A percentile compares a stretch with the other conserved stretches of the same genome.
Conservation (phyloP, 2,797 vertebrate genomes). For the Limnodromus scolopaceus region DNA sequence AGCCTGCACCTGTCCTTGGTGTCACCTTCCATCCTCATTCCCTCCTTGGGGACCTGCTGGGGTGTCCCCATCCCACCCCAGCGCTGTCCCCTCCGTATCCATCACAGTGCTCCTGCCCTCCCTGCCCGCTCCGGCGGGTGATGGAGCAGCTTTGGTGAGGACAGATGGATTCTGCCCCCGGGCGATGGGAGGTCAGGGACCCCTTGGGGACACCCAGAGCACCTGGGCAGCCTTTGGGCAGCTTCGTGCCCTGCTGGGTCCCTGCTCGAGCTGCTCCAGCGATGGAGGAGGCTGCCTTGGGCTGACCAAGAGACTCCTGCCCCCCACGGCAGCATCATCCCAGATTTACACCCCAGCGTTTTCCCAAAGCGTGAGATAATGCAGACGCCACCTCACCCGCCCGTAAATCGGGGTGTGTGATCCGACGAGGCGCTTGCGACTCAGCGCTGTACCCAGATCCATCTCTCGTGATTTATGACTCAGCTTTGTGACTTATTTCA, state of each 20-base stretch:
- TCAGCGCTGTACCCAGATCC: not conserved
- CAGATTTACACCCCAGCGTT: not conserved
- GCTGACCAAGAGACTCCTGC: not conserved
- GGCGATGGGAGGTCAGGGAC: accelerated
- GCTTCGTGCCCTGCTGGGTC: accelerated
- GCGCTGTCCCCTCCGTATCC: not conserved
- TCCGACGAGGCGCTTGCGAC: not conserved
- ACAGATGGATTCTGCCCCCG: accelerated
- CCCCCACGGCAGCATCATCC: accelerated
- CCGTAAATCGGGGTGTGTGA: not conserved
- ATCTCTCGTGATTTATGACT: conserved; percentile 41
- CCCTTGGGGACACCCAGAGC: not conserved
- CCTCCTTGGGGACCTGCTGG: not conserved
- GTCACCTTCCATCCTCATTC: not conserved
- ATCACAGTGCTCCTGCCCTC: accelerated
- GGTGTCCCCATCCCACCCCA: not conserved
- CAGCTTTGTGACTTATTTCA: conserved; percentile 36
- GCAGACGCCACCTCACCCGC: not conserved
- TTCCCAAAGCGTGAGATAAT: not conserved
- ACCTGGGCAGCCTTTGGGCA: not conserved
- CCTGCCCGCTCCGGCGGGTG: not conserved
- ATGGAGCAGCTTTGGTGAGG: accelerated
- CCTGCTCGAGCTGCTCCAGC: not conserved
- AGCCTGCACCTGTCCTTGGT: not conserved
- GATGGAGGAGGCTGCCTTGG: accelerated